Evolutionary conservation across 2,888 invertebrate genomes (phyloP).

Genomic region (Dascillus cervinus): DNA sequence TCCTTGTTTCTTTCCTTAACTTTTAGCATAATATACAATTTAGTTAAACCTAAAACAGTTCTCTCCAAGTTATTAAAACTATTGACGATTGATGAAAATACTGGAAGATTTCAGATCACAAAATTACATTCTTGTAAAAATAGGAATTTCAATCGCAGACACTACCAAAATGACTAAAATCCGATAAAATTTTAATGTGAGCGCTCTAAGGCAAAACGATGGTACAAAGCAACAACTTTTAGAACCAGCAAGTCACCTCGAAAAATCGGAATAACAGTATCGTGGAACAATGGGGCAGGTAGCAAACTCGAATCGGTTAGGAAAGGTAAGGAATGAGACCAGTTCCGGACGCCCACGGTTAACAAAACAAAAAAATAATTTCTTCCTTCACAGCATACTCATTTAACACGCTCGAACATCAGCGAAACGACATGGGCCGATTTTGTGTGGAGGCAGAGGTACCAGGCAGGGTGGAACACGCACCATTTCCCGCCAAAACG

Average conservation of each 20-base stretch:
- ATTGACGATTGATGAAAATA: no score
- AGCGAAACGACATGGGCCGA: conserved; percentile 7
- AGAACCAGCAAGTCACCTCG: conserved; percentile 9
- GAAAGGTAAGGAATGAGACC: conserved; percentile 34
- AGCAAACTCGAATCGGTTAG: conserved; percentile 28
- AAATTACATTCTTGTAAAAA: no score
- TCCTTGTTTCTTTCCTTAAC: no score
- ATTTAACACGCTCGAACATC: conserved; percentile 9
- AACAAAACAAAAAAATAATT: conserved; percentile 3
- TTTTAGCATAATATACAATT: no score
- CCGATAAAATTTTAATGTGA: no score
- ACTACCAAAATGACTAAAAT: no score
- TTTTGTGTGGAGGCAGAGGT: conserved; percentile 13
- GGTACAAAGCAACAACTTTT: conserved; percentile 1
- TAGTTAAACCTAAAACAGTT: no score
- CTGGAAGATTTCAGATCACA: no score
- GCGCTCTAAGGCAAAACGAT: no score
- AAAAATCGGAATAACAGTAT: conserved; percentile 20
- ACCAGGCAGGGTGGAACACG: conserved; percentile 16
- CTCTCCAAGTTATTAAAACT: no score
- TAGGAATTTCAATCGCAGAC: no score
- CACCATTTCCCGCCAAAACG: conserved; percentile 18
- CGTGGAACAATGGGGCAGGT: conserved; percentile 21
- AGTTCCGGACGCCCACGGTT: conserved; percentile 28
- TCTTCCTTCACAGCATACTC: conserved; percentile 5